Evolutionary conservation across 2,797 vertebrate genomes (phyloP).

Genomic region (Trichosurus vulpecula): DNA sequence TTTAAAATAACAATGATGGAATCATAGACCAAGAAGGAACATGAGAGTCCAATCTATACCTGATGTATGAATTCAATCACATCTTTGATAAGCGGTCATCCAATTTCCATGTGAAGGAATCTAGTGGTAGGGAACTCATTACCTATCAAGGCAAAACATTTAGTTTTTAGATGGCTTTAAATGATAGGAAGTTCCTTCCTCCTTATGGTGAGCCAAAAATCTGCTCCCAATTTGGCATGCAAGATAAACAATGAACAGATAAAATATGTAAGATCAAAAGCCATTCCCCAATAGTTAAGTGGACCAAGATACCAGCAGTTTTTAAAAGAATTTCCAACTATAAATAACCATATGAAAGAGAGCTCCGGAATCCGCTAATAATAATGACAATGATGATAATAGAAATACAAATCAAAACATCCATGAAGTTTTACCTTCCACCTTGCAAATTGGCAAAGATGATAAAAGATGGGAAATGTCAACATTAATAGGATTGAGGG

Average conservation of each 20-base stretch:
- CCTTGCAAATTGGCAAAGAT: not conserved
- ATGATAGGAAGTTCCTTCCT: not conserved
- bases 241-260: not conserved
- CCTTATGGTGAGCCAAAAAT: not conserved
- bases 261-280: not conserved
- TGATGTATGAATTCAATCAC: not conserved
- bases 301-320: not conserved
- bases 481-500: not conserved
- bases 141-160: not conserved
- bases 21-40: not conserved
- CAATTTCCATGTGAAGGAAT: not conserved
- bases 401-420: not conserved
- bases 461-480: not conserved
- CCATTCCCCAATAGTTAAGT: not conserved
- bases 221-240: not conserved
- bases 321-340: not conserved
- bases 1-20: not conserved
- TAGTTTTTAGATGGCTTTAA: not conserved
- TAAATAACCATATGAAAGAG: not conserved
- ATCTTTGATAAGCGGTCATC: not conserved
- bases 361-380: too few species aligned
- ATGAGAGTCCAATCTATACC: not conserved
- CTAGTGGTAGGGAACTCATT: not conserved
- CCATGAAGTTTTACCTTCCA: not conserved
- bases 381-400: not conserved